A percentile compares a stretch with the other conserved stretches of the same genome.
Evolutionary conservation across 92 coral and sea anemone species (phyloP).

Genomic region (Micromussa lordhowensis): DNA sequence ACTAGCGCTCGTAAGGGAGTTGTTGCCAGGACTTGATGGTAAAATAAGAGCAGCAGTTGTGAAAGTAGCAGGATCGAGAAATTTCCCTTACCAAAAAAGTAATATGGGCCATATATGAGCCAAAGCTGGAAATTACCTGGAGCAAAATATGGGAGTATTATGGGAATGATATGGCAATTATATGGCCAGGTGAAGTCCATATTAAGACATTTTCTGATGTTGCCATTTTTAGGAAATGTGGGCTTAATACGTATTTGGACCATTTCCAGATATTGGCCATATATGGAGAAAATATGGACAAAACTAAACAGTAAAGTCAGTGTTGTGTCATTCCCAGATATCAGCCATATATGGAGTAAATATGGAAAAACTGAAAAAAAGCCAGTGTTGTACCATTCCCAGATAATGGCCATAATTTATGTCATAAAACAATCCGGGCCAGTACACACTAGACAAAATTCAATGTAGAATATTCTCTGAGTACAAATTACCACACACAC

Average conservation of each 20-base stretch:
- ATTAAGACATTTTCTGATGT: not conserved
- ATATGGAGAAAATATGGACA: slow-evolving; percentile 48
- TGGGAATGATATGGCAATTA: slow-evolving; percentile 36
- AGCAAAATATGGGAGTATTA: slow-evolving; percentile 30
- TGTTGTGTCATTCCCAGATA: slow-evolving; percentile 20
- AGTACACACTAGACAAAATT: no score
- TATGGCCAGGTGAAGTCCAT: slow-evolving; percentile 37
- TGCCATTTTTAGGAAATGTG: not conserved
- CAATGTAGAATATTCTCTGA: no score
- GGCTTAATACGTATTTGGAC: slow-evolving; percentile 33
- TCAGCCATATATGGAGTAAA: slow-evolving; percentile 38
- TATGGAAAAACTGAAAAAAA: not conserved
- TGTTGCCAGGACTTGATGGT: slow-evolving; percentile 46
- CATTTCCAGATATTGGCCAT: slow-evolving; percentile 44
- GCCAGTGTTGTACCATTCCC: slow-evolving; percentile 22
- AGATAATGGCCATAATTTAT: slow-evolving; percentile 15
- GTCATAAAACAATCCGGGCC: no score
- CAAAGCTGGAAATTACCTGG: slow-evolving; percentile 51
- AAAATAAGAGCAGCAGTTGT: slow-evolving; percentile 52
- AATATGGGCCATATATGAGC: slow-evolving; percentile 51
- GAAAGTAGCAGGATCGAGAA: slow-evolving; percentile 3
- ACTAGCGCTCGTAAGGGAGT: slow-evolving; percentile 45
- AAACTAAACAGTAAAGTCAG: not conserved
- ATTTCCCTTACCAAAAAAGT: slow-evolving; percentile 39
- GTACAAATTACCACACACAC: no score